A percentile compares a stretch with the other conserved stretches of the same genome.
phyloP scores from a whole-genome alignment of 2,113 vertebrate genomes.

The Dascyllus trimaculatus region DNA sequence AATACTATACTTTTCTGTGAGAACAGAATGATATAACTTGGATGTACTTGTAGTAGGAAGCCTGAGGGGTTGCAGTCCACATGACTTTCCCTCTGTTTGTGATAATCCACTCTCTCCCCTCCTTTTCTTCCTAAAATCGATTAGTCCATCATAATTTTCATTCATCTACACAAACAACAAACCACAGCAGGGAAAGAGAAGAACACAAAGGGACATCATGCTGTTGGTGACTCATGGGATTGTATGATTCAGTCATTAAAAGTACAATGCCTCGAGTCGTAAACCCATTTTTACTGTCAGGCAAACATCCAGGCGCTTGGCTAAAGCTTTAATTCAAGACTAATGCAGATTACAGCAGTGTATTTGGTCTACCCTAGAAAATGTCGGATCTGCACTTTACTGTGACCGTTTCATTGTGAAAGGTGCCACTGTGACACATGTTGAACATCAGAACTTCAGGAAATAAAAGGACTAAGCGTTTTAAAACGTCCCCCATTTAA shows the following conservation, averaged over 20 bases:
- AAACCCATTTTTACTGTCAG: slow-evolving; percentile 37
- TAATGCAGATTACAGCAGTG: slow-evolving; percentile 51
- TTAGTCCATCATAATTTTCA: slow-evolving; percentile 24
- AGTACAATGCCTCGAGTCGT: slow-evolving; percentile 26
- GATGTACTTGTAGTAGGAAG: too few species aligned
- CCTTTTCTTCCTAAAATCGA: slow-evolving; percentile 18
- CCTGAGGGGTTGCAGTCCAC: not conserved
- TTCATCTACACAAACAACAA: not conserved
- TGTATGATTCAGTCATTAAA: slow-evolving; percentile 24
- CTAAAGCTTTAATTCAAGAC: slow-evolving; percentile 53
- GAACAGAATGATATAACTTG: not conserved
- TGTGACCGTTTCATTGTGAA: slow-evolving; percentile 48
- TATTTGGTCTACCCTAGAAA: slow-evolving; percentile 63
- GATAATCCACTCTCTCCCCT: slow-evolving; percentile 4
- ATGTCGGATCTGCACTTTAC: slow-evolving; percentile 56
- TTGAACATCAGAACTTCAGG: slow-evolving; percentile 20
- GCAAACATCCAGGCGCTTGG: not conserved
- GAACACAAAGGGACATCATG: not conserved
- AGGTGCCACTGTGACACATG: slow-evolving; percentile 46
- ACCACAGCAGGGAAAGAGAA: not conserved
- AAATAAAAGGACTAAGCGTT: slow-evolving; percentile 22
- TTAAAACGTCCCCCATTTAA: slow-evolving; percentile 41
- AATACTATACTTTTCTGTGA: not conserved
- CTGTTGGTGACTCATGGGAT: slow-evolving; percentile 12
- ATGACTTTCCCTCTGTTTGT: not conserved